Evolutionary conservation across 1,140 invertebrate species (phyloP), one percentile per base, ranked within the genome.

Genomic region (Dreissena rostriformis): DNA sequence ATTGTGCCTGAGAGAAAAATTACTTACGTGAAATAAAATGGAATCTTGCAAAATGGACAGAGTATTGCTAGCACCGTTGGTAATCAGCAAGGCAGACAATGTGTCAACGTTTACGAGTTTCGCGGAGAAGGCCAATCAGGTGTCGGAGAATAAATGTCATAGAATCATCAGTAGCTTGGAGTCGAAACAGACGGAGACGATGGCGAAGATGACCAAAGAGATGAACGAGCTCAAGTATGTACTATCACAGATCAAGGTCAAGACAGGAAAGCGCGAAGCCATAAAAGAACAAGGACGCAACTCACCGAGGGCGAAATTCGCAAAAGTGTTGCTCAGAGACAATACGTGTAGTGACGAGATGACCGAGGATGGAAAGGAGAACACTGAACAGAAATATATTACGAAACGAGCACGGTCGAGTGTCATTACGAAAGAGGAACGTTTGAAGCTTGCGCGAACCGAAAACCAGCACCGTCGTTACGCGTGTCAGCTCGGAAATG

Each of bases 191-290:
- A 74, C 12, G 22, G 71, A 75, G 52, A 67, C 52, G 17, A 11
- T 82, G 12, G 80, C 80, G 7, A 82, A 75, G 63, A 66, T 82
- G 80, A 73, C 68, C 2, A 82, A 82, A 57, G 71, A 82, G 57
- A 82, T 82, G 80, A 67, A 74, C 55, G 80, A 75, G 4, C 49
- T 82, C n/a, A 82, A 82, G 26, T 57, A 82, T n/a, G 80, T 66
- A 51, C 65, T 82, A 19, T 82, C 80, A 22, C 57, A 75, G 39
- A 55, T 82, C 10, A 75, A 74, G 29, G 55, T 72, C 19, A 65
- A 29, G 39, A 15, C 28, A 8, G 61, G 24, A 5, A 82, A 82
- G 49, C 71, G 80, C 10, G 80, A 55, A 49, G 72, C 29, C 19
- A 55, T 73, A n/a, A 82, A 82, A 57, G 80, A 82, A 22, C 26